Base-by-base conservation (phyloP, 1,140 invertebrate genomes). In the Spodoptera litura region DNA sequence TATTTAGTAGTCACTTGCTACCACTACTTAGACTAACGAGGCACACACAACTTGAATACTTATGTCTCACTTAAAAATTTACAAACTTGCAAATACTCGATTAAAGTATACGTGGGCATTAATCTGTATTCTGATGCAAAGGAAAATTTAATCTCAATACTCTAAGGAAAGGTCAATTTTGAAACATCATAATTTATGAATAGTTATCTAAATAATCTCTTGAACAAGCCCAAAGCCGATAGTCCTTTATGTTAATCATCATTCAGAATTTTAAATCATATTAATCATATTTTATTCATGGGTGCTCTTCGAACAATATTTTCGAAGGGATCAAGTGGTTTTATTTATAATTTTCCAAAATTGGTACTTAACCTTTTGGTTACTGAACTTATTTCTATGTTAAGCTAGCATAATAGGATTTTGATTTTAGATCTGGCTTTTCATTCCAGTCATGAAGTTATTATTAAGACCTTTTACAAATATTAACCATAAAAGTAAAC, bases 191-290 rank as follows among this genome's bases (percentile, higher is more conserved):
- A n/a, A n/a, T 49, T 68, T 20, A 68, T 49, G 12, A 20, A 66
- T 68, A 68, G 44, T 68, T 49, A 20, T 52, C 15, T 68, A 68
- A 68, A 49, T 66, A 66, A 66, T 66, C 38, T 12, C 62, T 51
- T 11, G 15, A 8, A 15, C 3, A 56, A 62, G 38, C 15, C 62
- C 27, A 52, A 61, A 52, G 49, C 44, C 25, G 64, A 51, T 62
- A 62, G 59, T 52, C 64, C 64, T 68, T 68, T 68, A 68, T 68
- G 64, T 52, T 68, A 68, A 52, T 68, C 49, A 52, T 20, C 44
- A 68, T 52, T 68, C 49, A 68, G 20, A 68, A 64, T 64, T 64
- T 64, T 64, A 64, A 68, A 68, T 11, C 20, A 6, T 52, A 68
- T 68, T 68, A 51, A 4, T 66, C 31, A 27, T 51, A 68, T 68